phyloP scores from a whole-genome alignment of 1,140 invertebrate species.

The Magallana angulata region DNA sequence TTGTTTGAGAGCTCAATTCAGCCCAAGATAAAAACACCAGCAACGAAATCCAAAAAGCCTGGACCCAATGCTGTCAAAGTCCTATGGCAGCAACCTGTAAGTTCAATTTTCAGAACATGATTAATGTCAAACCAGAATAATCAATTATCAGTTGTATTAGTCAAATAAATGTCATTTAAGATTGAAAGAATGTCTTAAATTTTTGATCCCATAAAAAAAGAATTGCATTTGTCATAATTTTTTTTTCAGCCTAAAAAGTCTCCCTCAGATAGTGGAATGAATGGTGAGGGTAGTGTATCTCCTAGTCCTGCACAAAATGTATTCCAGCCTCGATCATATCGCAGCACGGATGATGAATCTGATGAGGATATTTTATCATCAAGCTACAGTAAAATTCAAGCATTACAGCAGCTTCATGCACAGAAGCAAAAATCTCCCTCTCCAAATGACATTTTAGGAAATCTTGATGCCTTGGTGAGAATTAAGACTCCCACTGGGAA shows the following conservation, averaged over 20 bases:
- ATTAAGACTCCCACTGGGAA: neutral
- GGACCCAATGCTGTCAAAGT: conserved; percentile 65
- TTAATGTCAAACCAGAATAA: too few relatives aligned
- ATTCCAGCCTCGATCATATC: conserved; percentile 71
- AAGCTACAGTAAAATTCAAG: conserved; percentile 56
- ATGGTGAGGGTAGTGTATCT: neutral
- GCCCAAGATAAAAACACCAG: conserved; percentile 71
- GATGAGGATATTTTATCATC: conserved; percentile 59
- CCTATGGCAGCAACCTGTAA: conserved; percentile 64
- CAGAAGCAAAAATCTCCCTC: conserved; percentile 35
- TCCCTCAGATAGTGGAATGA: neutral
- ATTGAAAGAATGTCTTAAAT: too few relatives aligned
- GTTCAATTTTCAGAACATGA: neutral
- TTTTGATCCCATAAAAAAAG: too few relatives aligned
- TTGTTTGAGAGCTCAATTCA: conserved; percentile 75
- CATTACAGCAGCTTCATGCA: conserved; percentile 45
- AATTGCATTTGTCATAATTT: neutral
- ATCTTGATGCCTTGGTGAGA: conserved; percentile 14
- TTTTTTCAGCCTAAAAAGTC: conserved; percentile 23
- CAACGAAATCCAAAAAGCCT: conserved; percentile 63
- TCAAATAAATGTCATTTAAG: too few relatives aligned
- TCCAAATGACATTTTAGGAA: conserved; percentile 4
- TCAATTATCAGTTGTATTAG: too few relatives aligned
- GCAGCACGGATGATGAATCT: conserved; percentile 68
- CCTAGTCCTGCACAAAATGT: conserved; percentile 67